Base-by-base conservation (phyloP, 2,888 invertebrate species). In the Sialis lutaria region DNA sequence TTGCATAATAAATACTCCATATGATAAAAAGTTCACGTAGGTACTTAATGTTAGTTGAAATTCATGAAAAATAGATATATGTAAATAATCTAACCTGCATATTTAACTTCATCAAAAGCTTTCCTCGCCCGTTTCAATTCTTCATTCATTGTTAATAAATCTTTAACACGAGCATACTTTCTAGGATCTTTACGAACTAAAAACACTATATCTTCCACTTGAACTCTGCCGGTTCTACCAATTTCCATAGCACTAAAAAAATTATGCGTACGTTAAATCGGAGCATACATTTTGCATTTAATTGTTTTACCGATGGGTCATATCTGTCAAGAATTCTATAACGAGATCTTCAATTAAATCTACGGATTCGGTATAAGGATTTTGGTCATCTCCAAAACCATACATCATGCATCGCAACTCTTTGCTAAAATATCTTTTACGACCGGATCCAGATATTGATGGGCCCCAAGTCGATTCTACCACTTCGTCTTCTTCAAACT, bases 351-450 rank as follows among this genome's bases (percentile, higher is more conserved):
- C 98, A 44, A 98, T 71, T 42, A 96, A 75, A 63, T 98, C 97
- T 0, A 98, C 95, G 61, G 95, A 95, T 68, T 98, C 97, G 1
- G 97, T 97, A 59, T 93, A 97, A 0, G 98, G 97, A 68, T 96
- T 97, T 64, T 93, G 92, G 62, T 98, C 97, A 65, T 98, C 98
- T 5, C 98, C 98, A 72, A 98, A 98, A 0, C 98, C 98, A 64
- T 92, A 99, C 92, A 98, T 95, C 97, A 98, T 98, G 56, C 92
- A 91, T 33, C 93, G 74, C 40, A 96, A 66, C 64, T 92, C 92
- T 65, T 92, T 92, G 49, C 90, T 90, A 55, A 92, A 92, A 2
- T 91, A 63, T 41, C 91, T 71, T 63, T 91, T 91, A 33, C 87
- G 72, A 5, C 86, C 88, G 45, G 70, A 64, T 51, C 66, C 64